Evolutionary conservation across 2,888 invertebrate species (phyloP), one percentile per base, ranked within the genome.

Genomic region (Parnassius apollo): DNA sequence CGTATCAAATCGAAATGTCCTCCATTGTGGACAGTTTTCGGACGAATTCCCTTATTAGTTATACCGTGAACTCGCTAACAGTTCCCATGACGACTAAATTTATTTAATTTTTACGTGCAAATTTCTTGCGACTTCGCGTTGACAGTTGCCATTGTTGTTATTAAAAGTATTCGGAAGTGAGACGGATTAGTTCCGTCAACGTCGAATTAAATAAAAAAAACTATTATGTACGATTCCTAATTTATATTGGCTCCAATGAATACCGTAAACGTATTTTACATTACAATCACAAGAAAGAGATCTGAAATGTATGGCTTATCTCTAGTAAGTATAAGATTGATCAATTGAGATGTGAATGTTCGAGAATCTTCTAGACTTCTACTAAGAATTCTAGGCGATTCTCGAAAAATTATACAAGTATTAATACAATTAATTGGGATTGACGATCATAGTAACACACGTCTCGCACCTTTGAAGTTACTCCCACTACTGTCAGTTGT

Each of bases 51-150:
- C 88, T 88, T 86, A 88, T 88, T 88, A 88, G 84, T 75, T 77
- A 78, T 70, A 81, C 83, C 86, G 85, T 85, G 83, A 86, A 86
- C 75, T 76, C 72, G 86, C 68, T 71, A 86, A 88, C 86, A 74
- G 83, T 88, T 91, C 91, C 91, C 91, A 91, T 91, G 91, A 91
- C 91, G 88, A 69, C 75, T 78, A 80, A 85, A 88, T 89, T 87
- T 76, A 70, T 71, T 73, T 77, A 80, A 77, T 48, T 25, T 12
- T 54, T 59, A 50, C 52, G 69, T 60, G 78, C 80, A 80, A 81
- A 78, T 81, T 80, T 83, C 82, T 78, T 81, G 80, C 77, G 76
- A 83, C 83, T 80, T 79, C 77, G 76, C 79, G 81, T 84, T 76
- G 79, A 82, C 80, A 78, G 46, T 12, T 11, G 51, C 72, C 71